These are phyloP conservation scores for Aspidapion aeneum DNA, from an alignment of 2,888 invertebrate genomes.

Conservation along the genomic window DNA sequence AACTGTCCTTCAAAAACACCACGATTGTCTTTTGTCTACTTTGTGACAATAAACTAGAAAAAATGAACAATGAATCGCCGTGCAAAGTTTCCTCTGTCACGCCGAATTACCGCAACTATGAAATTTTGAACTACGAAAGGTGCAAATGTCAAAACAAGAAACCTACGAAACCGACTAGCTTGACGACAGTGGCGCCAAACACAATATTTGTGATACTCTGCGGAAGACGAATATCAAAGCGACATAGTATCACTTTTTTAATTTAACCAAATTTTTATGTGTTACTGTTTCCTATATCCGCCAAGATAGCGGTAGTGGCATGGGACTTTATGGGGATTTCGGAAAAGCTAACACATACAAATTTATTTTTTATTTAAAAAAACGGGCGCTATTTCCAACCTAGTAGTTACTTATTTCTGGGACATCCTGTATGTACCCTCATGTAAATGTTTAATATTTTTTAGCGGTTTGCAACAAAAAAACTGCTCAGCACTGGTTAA, in stretches of 20 bases:
- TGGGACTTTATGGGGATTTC: no score
- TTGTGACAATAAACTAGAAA: constrained; percentile 38
- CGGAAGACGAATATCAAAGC: no score
- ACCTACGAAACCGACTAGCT: constrained; percentile 35
- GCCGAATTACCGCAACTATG: constrained; percentile 40
- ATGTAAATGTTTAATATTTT: no score
- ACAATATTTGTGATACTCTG: constrained; percentile 36
- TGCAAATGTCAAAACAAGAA: constrained; percentile 44
- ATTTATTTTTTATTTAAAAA: no score
- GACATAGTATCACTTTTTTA: no score
- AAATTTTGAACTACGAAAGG: constrained; percentile 40
- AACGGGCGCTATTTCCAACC: no score
- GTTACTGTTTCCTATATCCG: no score
- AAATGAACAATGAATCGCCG: constrained; percentile 44
- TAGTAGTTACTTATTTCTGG: no score
- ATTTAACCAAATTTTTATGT: no score
- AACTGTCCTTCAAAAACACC: constrained; percentile 24
- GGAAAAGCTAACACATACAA: no score
- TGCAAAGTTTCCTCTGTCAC: constrained; percentile 44
- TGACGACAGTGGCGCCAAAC: constrained; percentile 39
- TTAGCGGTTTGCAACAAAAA: constrained; percentile 28
- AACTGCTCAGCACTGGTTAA: constrained; percentile 38
- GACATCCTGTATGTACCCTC: no score
- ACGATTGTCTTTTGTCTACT: constrained; percentile 36
- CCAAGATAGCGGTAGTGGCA: no score